Conservation (phyloP, 2,888 invertebrate species). For the Lymantria monacha region DNA sequence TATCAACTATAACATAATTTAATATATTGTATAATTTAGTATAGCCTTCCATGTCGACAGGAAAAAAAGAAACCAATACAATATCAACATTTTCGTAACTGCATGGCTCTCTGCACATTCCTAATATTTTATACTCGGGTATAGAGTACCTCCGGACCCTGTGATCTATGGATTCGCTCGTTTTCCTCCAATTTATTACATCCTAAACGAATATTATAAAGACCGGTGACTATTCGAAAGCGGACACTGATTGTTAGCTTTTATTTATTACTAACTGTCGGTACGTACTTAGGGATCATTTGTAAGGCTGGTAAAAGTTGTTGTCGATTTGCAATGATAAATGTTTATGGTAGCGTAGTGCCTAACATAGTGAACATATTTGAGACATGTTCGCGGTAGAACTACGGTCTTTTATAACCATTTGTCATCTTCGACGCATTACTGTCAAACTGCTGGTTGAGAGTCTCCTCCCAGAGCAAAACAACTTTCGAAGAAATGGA, state of each 20-base stretch:
- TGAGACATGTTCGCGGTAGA: too few species aligned
- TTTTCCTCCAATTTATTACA: constrained; percentile 52
- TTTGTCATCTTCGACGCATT: too few species aligned
- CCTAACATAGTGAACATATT: not conserved
- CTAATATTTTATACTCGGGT: constrained; percentile 40
- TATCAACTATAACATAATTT: too few species aligned
- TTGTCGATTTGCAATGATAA: constrained; percentile 25
- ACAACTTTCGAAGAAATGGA: too few species aligned
- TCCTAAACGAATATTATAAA: constrained; percentile 45
- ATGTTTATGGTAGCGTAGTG: constrained; percentile 13
- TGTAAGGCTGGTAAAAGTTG: constrained; percentile 28
- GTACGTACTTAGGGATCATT: constrained; percentile 23
- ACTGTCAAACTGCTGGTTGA: too few species aligned
- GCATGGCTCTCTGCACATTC: constrained; percentile 19
- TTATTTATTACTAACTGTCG: constrained; percentile 29
- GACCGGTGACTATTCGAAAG: constrained; percentile 52
- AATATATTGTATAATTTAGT: too few species aligned
- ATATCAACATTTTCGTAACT: constrained; percentile 13
- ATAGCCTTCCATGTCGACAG: too few species aligned
- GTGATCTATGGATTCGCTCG: constrained; percentile 51
- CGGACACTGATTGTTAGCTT: constrained; percentile 23
- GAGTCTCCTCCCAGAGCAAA: too few species aligned
- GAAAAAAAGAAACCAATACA: too few species aligned
- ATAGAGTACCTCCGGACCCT: constrained; percentile 28
- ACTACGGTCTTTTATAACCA: too few species aligned